These are phyloP conservation scores for Calyptomena viridis DNA, from an alignment of 2,113 vertebrate genomes.

Conservation along the genomic window DNA sequence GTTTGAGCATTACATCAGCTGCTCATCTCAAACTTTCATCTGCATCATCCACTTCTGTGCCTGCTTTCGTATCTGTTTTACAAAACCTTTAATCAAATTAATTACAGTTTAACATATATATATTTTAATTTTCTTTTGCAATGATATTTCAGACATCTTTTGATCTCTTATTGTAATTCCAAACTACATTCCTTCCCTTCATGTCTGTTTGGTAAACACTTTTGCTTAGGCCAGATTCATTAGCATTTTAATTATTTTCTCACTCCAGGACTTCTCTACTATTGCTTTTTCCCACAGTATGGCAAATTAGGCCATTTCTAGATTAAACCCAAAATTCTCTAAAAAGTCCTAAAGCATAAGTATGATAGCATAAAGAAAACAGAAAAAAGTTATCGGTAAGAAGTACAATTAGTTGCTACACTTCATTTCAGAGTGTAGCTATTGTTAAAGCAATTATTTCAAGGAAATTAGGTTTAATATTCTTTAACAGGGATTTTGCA, in stretches of 20 bases:
- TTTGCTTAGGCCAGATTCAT: conserved; percentile 41
- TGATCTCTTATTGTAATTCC: conserved; percentile 14
- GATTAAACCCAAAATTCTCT: background rate
- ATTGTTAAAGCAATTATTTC: background rate
- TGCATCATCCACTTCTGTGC: background rate
- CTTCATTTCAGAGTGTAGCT: background rate
- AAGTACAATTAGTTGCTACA: background rate
- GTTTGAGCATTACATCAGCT: conserved; percentile 54
- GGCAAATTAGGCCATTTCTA: background rate
- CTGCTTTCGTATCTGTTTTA: background rate
- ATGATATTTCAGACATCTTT: conserved; percentile 28
- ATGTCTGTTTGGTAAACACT: conserved; percentile 48
- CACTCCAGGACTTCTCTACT: conserved; percentile 7
- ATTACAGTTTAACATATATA: background rate
- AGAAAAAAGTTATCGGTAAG: background rate
- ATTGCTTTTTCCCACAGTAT: background rate
- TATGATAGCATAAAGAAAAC: background rate
- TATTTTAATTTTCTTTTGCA: conserved; percentile 39
- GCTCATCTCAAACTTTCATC: conserved; percentile 13
- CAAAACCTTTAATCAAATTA: conserved; percentile 48
- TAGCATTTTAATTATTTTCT: conserved; percentile 62
- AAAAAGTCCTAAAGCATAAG: background rate
- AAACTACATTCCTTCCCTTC: conserved; percentile 1
- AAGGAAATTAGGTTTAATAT: background rate
- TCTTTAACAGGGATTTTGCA: background rate